Evolutionary conservation across 2,113 vertebrate genomes (phyloP).

Genomic region (Microtus pennsylvanicus): DNA sequence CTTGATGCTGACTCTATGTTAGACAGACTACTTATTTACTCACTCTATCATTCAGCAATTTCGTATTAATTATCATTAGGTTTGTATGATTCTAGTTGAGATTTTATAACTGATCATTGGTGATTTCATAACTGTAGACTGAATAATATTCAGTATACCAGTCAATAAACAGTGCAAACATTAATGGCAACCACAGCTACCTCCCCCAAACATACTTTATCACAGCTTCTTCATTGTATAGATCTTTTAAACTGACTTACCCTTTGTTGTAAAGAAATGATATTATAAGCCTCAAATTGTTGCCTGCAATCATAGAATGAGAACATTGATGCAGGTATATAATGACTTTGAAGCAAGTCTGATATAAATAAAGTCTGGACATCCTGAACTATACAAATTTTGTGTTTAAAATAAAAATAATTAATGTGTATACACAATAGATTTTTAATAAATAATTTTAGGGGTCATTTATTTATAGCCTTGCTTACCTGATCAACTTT

Average conservation of each 20-base stretch:
- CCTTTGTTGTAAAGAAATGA: neutral
- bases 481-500: neutral
- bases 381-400: neutral
- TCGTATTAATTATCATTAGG: neutral
- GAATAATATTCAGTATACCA: neutral
- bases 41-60: neutral
- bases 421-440: neutral
- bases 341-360: neutral
- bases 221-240: neutral
- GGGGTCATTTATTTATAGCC: neutral
- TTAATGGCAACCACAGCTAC: neutral
- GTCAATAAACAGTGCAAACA: neutral
- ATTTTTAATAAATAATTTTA: neutral
- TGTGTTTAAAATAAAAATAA: neutral
- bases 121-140: neutral
- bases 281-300: neutral
- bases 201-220: neutral
- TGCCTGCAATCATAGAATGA: neutral
- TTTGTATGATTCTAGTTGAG: neutral
- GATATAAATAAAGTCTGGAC: neutral
- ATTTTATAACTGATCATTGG: neutral
- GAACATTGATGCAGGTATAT: neutral
- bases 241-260: neutral
- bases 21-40: neutral
- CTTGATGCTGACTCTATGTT: neutral